Base-by-base conservation (phyloP, 1,140 invertebrate genomes). In the Marisa cornuarietis region DNA sequence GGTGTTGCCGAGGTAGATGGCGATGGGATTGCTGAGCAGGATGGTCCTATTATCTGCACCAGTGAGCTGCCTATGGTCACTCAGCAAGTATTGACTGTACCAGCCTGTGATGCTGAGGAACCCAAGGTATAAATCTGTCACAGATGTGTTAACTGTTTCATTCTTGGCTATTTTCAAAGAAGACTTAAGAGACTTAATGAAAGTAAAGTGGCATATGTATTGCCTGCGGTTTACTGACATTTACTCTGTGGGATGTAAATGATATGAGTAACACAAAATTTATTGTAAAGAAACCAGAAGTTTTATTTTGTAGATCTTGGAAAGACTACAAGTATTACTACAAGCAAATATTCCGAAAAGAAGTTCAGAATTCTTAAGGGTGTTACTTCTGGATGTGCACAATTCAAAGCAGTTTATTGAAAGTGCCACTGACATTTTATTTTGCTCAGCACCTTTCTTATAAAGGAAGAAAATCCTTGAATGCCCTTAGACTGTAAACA, bases 31-130 rank as follows among this genome's bases (percentile, higher is more conserved):
- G 73, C 6, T 13, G 52, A 42, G 14, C 51, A 51, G 58, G 78
- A 79, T 11, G 71, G 69, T 7, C 52, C 54, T 11, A 51, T 79
- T 42, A 24, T 73, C 31, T 72, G 71, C 26, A 73, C 71, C n/a
- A 42, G 31, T 20, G 71, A 79, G 6, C 78, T 73, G 13, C 52
- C 78, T 16, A 61, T 77, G 9, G 65, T 20, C 18, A 52, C 62
- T 9, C 42, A 77, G 65, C 76, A 77, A 42, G 76, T 66, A 65
- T 20, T 77, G 42, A n/a, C 76, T 26, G 76, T 77, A 5, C 24
- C 63, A 42, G 54, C 76, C n/a, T 10, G 63, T 52, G 63, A 77
- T n/a, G 58, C 58, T 18, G 42, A 49, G 49, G 76, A 77, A 77
- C 76, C 76, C 42, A 77, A 77, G 76, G 76, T 68, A 68, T 63